A percentile compares a stretch with the other conserved stretches of the same genome.
Conservation (phyloP, 1,140 invertebrate genomes). For the Eumaeus atala region DNA sequence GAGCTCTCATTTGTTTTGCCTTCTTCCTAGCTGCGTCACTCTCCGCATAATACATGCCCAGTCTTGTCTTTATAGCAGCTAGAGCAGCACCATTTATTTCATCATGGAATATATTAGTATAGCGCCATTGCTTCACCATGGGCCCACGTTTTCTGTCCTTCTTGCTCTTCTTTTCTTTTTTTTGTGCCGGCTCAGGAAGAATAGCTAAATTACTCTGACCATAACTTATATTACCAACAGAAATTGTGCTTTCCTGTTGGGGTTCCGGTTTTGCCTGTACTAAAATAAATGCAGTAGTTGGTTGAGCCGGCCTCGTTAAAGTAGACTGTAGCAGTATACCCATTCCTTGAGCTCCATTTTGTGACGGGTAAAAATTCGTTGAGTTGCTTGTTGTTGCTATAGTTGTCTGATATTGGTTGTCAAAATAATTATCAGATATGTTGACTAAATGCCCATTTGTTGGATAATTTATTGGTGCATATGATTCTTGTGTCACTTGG, state of each 20-base stretch:
- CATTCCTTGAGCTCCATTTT: slow-evolving; percentile 56
- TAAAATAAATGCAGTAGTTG: slow-evolving; percentile 54
- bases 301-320: slow-evolving; percentile 45
- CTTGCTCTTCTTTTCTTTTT: slow-evolving; percentile 45
- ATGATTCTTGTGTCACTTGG: slow-evolving; percentile 41
- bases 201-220: slow-evolving; percentile 32
- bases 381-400: slow-evolving; percentile 40
- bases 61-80: slow-evolving; percentile 69
- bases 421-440: slow-evolving; percentile 69
- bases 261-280: slow-evolving; percentile 62
- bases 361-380: slow-evolving; percentile 60
- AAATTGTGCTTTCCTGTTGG: slow-evolving; percentile 36
- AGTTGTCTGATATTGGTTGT: slow-evolving; percentile 60
- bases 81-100: slow-evolving; percentile 71
- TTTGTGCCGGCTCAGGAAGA: slow-evolving; percentile 25
- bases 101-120: slow-evolving; percentile 71
- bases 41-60: slow-evolving; percentile 70
- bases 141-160: slow-evolving; percentile 65
- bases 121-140: slow-evolving; percentile 70
- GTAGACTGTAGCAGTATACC: slow-evolving; percentile 56
- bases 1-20: slow-evolving; percentile 49
- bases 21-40: slow-evolving; percentile 68
- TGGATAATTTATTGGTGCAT: slow-evolving; percentile 56
- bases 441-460: slow-evolving; percentile 69
- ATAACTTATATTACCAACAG: slow-evolving; percentile 41